phyloP scores from a whole-genome alignment of 2,888 invertebrate genomes.

The Drosophila planitibia region DNA sequence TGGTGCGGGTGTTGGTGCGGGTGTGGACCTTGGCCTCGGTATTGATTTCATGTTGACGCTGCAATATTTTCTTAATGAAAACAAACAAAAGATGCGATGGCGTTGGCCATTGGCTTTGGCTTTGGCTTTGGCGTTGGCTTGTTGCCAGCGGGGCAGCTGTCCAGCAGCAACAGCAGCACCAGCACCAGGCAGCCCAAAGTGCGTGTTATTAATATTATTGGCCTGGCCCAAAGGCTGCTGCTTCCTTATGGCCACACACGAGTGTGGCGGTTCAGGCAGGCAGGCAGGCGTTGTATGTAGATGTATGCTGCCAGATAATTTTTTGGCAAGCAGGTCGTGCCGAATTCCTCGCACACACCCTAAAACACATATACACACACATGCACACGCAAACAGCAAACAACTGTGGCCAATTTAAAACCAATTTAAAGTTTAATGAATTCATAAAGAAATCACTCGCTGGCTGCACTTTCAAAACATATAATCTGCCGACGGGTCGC shows the following conservation, averaged over 20 bases:
- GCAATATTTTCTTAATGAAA: constrained; percentile 82
- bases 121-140: constrained; percentile 12
- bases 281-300: constrained; percentile 41
- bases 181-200: constrained; percentile 64
- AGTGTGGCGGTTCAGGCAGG: constrained; percentile 20
- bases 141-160: constrained; percentile 55
- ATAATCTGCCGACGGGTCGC: constrained; percentile 75
- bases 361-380: constrained; percentile 32
- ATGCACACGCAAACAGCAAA: constrained; percentile 23
- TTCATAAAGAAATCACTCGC: constrained; percentile 80
- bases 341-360: constrained; percentile 65
- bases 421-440: constrained; percentile 82
- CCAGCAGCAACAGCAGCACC: constrained; percentile 47
- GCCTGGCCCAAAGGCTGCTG: constrained; percentile 64
- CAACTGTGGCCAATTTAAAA: constrained; percentile 77
- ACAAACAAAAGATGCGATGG: constrained; percentile 75
- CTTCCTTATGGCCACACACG: constrained; percentile 56
- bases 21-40: constrained; percentile 73
- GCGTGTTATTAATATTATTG: constrained; percentile 82
- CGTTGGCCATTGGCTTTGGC: constrained; percentile 41
- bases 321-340: constrained; percentile 76
- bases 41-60: constrained; percentile 81
- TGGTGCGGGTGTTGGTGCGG: constrained; percentile 35
- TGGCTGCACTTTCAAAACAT: constrained; percentile 79
- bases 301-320: constrained; percentile 73